Evolutionary conservation across 2,113 vertebrate genomes (phyloP).

Genomic region (Cyphomyrus plagiostoma): DNA sequence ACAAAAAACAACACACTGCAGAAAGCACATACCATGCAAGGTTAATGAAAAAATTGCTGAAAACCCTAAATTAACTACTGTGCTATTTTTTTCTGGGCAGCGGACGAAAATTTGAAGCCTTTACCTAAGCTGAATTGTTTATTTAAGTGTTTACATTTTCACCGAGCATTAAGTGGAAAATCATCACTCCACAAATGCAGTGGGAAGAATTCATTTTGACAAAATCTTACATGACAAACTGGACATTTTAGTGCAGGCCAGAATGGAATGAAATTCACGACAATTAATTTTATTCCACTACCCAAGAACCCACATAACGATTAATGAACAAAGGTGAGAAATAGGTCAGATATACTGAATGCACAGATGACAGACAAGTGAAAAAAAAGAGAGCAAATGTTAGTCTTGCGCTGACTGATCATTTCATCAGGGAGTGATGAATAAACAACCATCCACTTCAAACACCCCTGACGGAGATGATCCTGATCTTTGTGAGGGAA

Average conservation of each 20-base stretch:
- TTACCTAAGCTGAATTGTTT: not conserved
- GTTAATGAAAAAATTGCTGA: not conserved
- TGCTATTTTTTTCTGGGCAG: constrained; percentile 2
- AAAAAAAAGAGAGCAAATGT: not conserved
- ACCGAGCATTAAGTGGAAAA: not conserved
- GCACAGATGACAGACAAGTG: not conserved
- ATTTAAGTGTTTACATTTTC: not conserved
- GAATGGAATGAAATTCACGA: not conserved
- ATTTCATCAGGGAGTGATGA: constrained; percentile 4
- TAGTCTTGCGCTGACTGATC: not conserved
- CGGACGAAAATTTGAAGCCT: not conserved
- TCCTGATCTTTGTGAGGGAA: not conserved
- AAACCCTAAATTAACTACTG: not conserved
- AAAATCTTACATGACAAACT: not conserved
- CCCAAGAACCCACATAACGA: not conserved
- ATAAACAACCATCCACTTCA: constrained; percentile 2
- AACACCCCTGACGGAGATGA: constrained; percentile 10
- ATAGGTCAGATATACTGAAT: not conserved
- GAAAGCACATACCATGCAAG: constrained; percentile 3
- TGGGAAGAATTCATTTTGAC: not conserved
- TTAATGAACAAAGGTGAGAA: not conserved
- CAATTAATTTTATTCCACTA: not conserved
- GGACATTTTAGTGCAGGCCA: not conserved
- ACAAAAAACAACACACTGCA: not conserved
- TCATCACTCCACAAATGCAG: not conserved